Percentiles rank a stretch among this genome's conserved stretches.
Conservation (phyloP, 2,888 invertebrate genomes). For the Agapetus fuscipes region DNA sequence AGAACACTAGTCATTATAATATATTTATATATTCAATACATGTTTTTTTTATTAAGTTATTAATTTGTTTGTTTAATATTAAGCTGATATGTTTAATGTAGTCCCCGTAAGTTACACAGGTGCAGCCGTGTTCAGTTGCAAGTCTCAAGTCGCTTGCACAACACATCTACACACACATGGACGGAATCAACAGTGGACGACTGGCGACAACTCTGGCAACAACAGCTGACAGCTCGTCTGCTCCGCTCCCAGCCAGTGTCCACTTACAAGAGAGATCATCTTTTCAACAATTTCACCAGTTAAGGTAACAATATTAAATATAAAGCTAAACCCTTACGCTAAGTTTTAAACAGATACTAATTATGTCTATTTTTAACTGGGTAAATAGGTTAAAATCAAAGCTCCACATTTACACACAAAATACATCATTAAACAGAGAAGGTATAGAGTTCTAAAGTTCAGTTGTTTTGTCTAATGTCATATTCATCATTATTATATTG, state of each 20-base stretch:
- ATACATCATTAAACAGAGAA: too few species aligned
- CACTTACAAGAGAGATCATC: constrained; percentile 22
- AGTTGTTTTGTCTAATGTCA: too few species aligned
- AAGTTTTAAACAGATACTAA: not conserved
- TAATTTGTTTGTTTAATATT: constrained; percentile 43
- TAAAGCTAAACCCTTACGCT: constrained; percentile 6
- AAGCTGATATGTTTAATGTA: constrained; percentile 67
- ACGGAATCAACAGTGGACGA: constrained; percentile 46
- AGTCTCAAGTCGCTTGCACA: constrained; percentile 49
- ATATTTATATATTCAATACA: constrained; percentile 30
- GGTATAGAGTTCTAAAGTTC: too few species aligned
- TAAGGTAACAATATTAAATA: constrained; percentile 16
- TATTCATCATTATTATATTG: too few species aligned
- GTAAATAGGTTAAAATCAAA: too few species aligned
- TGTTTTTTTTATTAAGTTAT: constrained; percentile 33
- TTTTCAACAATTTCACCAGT: constrained; percentile 20
- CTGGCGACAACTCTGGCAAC: not conserved
- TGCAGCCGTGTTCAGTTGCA: constrained; percentile 44
- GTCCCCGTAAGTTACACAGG: constrained; percentile 47
- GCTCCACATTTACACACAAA: too few species aligned
- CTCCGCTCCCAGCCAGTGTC: too few species aligned
- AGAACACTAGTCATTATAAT: constrained; percentile 19
- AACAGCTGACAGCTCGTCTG: too few species aligned
- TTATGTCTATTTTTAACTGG: too few species aligned
- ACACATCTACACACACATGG: constrained; percentile 46